phyloP scores from a whole-genome alignment of 2,888 invertebrate genomes.

The Orthonychiurus folsomi region DNA sequence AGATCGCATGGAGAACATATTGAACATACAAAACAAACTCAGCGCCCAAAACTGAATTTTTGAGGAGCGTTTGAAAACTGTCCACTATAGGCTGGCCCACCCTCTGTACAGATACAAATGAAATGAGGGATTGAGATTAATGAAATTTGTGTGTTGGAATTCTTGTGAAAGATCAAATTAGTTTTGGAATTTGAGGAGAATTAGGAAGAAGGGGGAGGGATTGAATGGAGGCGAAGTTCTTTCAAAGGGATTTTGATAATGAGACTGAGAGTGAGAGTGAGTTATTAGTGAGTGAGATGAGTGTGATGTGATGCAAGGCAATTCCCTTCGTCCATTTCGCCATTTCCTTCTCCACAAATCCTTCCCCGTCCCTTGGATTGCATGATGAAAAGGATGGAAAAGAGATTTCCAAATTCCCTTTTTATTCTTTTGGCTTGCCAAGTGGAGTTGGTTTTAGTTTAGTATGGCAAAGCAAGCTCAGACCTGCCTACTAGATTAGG shows the following conservation, averaged over 20 bases:
- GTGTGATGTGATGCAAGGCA: slow-evolving; percentile 8
- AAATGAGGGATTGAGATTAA: no score
- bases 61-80: no score
- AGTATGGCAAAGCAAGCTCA: no score
- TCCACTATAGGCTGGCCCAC: no score
- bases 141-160: no score
- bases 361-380: neutral
- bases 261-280: slow-evolving; percentile 1
- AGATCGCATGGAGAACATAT: no score
- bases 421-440: slow-evolving; percentile 17
- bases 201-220: neutral
- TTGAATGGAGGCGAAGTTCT: neutral
- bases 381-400: slow-evolving; percentile 20
- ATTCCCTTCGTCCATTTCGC: slow-evolving; percentile 2
- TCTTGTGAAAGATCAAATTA: neutral
- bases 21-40: no score
- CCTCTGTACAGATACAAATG: no score
- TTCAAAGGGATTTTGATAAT: neutral
- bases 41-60: neutral
- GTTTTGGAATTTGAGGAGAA: neutral
- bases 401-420: slow-evolving; percentile 28
- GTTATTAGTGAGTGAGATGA: slow-evolving; percentile 11
- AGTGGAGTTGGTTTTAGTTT: no score
- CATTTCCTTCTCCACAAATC: neutral
- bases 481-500: neutral